phyloP scores from a whole-genome alignment of 2,797 vertebrate genomes.

The Sparidentex hasta region DNA sequence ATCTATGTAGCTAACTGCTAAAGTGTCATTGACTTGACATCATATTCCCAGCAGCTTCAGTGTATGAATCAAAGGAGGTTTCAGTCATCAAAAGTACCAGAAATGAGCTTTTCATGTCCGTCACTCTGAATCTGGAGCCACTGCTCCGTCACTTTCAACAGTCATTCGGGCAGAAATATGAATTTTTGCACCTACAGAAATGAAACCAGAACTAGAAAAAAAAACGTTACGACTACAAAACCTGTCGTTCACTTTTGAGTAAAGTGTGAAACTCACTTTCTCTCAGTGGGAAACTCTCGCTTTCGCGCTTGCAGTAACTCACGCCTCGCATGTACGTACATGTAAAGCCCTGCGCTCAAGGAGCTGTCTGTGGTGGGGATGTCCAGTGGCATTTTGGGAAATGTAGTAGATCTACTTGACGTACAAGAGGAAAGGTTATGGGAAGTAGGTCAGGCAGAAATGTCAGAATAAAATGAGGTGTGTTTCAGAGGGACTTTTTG shows the following conservation, averaged over 20 bases:
- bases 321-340: neutral
- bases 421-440: neutral
- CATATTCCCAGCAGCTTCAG: neutral
- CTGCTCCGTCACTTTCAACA: neutral
- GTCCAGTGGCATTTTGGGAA: conserved; percentile 28
- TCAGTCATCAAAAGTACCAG: neutral
- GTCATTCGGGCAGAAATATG: conserved; percentile 12
- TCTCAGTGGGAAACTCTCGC: conserved; percentile 13
- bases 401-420: conserved; percentile 11
- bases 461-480: neutral
- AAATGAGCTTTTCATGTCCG: neutral
- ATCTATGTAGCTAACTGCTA: too few species aligned
- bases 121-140: neutral
- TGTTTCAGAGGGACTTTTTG: neutral
- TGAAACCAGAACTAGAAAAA: conserved; percentile 29
- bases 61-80: neutral
- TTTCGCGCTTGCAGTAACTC: neutral
- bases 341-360: conserved; percentile 1
- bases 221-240: neutral
- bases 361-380: neutral
- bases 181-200: conserved; percentile 1
- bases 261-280: conserved; percentile 29
- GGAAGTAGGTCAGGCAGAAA: neutral
- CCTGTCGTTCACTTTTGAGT: neutral
- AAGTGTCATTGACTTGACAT: neutral